phyloP scores from a whole-genome alignment of 2,797 vertebrate genomes.

The Trachops cirrhosus region DNA sequence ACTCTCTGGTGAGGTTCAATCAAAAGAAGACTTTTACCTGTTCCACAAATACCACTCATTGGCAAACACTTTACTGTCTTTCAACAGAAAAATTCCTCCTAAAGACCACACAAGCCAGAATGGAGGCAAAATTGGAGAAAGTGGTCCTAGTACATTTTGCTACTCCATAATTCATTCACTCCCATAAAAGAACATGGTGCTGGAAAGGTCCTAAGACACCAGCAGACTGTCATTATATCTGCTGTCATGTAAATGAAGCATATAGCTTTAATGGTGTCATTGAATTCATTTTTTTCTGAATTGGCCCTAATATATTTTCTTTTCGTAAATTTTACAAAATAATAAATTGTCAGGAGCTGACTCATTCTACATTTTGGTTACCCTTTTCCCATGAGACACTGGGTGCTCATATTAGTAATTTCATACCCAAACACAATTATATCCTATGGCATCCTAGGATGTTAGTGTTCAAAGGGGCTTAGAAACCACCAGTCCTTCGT shows the following conservation, averaged over 20 bases:
- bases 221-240: not conserved
- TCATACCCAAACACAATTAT: not conserved
- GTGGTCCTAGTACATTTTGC: not conserved
- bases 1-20: not conserved
- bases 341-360: not conserved
- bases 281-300: slow-evolving; percentile 21
- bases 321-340: not conserved
- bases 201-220: not conserved
- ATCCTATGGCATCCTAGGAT: not conserved
- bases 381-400: not conserved
- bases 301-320: not conserved
- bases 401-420: not conserved
- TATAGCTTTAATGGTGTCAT: not conserved
- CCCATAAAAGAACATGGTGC: not conserved
- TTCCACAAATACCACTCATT: not conserved
- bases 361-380: not conserved
- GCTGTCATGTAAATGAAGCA: not conserved
- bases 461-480: not conserved
- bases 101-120: not conserved
- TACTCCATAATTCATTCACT: not conserved
- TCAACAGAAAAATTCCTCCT: not conserved
- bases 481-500: not conserved
- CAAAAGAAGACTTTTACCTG: not conserved
- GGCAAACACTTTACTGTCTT: not conserved
- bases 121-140: not conserved